A percentile compares a stretch with the other conserved stretches of the same genome.
These are phyloP conservation scores for Callospermophilus lateralis DNA, from an alignment of 2,113 vertebrate genomes.

Conservation along the genomic window DNA sequence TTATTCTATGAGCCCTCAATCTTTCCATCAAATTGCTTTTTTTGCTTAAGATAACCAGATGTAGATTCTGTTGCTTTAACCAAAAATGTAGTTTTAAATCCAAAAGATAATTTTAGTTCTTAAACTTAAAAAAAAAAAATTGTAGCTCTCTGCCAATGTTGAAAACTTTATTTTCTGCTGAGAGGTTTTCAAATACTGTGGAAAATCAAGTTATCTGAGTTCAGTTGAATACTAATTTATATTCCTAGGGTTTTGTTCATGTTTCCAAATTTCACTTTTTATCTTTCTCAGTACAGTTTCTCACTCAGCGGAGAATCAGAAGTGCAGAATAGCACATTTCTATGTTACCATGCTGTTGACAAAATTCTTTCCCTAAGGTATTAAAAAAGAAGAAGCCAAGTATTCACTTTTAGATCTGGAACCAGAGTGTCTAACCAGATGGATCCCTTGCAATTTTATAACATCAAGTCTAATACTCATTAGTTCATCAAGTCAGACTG, in stretches of 20 bases:
- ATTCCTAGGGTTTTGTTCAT: constrained; percentile 30
- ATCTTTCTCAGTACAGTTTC: background rate
- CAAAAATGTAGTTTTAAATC: constrained; percentile 26
- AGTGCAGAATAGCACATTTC: background rate
- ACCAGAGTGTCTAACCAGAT: background rate
- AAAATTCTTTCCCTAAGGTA: constrained; percentile 3
- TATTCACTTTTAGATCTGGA: background rate
- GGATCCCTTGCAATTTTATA: background rate
- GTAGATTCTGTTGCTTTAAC: background rate
- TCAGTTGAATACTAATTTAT: constrained; percentile 40
- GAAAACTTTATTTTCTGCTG: constrained; percentile 53
- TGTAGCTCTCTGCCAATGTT: constrained; percentile 26
- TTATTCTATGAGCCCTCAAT: background rate
- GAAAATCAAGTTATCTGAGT: background rate
- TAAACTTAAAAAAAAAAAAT: constrained; percentile 19
- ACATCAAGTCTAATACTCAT: background rate
- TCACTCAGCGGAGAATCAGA: constrained; percentile 38
- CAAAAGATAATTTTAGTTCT: constrained; percentile 50
- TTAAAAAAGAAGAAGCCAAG: background rate
- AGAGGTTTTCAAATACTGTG: background rate
- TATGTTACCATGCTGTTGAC: background rate
- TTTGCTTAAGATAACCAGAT: background rate
- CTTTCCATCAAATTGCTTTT: background rate
- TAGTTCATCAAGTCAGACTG: background rate
- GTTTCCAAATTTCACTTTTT: constrained; percentile 40